phyloP scores from a whole-genome alignment of 2,888 invertebrate genomes.

The Drosophila neonasuta region DNA sequence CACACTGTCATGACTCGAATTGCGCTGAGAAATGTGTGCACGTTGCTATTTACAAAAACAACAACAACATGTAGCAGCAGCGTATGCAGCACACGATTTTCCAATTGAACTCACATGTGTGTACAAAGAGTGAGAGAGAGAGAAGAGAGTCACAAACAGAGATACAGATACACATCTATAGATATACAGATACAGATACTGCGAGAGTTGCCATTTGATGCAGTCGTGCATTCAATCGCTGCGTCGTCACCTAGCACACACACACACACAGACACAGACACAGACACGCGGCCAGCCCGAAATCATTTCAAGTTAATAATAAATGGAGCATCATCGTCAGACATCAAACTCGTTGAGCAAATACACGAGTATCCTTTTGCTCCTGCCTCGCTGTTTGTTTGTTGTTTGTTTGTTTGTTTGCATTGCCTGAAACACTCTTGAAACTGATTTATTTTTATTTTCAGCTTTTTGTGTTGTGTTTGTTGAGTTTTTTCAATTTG shows the following conservation, averaged over 20 bases:
- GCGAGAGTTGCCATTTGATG: conserved; percentile 64
- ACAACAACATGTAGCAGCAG: conserved; percentile 45
- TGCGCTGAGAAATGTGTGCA: conserved; percentile 51
- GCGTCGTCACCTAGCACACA: conserved; percentile 75
- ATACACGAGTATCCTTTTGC: conserved; percentile 59
- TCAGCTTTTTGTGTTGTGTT: conserved; percentile 7
- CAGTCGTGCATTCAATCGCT: conserved; percentile 81
- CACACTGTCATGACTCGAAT: conserved; percentile 44
- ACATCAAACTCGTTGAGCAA: conserved; percentile 74
- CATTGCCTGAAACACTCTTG: conserved; percentile 46
- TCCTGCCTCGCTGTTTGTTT: conserved; percentile 14
- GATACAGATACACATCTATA: conserved; percentile 26
- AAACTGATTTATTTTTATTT: conserved; percentile 44
- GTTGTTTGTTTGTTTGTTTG: conserved; percentile 52
- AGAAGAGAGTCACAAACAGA: conserved; percentile 23
- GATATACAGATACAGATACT: conserved; percentile 31
- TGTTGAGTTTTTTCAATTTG: conserved; percentile 36
- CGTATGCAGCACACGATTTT: conserved; percentile 80
- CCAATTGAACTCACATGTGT: conserved; percentile 80
- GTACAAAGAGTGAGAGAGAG: conserved; percentile 29
- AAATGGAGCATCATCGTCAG: conserved; percentile 79
- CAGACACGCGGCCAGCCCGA: conserved; percentile 66
- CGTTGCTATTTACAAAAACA: conserved; percentile 66
- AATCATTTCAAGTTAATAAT: conserved; percentile 80
- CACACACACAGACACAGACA: conserved; percentile 5